These are phyloP conservation scores for Gymnocheta viridis DNA, from an alignment of 2,888 invertebrate genomes.

Conservation along the genomic window DNA sequence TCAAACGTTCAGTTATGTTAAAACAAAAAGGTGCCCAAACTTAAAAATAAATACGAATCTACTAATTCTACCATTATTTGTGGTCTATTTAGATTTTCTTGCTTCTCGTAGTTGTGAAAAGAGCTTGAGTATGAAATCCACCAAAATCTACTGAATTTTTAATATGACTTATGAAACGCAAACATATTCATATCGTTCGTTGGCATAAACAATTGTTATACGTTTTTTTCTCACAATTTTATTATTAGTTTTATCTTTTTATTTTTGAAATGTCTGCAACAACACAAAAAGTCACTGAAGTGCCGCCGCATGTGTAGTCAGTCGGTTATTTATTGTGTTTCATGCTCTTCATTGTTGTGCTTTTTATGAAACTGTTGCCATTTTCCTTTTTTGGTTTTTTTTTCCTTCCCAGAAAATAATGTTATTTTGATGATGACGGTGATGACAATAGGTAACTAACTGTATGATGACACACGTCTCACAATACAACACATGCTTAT, in stretches of 20 bases:
- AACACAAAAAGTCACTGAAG: slow-evolving; percentile 35
- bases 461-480: slow-evolving; percentile 64
- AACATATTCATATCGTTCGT: neutral
- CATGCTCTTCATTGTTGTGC: slow-evolving; percentile 25
- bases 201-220: slow-evolving; percentile 19
- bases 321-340: neutral
- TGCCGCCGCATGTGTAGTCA: slow-evolving; percentile 36
- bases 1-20: too few species aligned
- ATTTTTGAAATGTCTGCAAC: slow-evolving; percentile 18
- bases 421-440: slow-evolving; percentile 70
- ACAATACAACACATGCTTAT: slow-evolving; percentile 63
- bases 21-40: too few species aligned
- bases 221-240: neutral
- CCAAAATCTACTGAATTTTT: neutral
- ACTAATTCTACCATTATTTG: too few species aligned
- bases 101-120: neutral
- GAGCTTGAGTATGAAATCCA: neutral
- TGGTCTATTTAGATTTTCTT: too few species aligned
- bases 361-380: slow-evolving; percentile 20
- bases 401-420: slow-evolving; percentile 49
- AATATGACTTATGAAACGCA: neutral
- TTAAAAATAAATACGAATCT: too few species aligned
- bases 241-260: neutral
- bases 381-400: slow-evolving; percentile 26
- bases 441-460: slow-evolving; percentile 68